phyloP scores from a whole-genome alignment of 2,797 vertebrate genomes.

The Rhinoraja longicauda region DNA sequence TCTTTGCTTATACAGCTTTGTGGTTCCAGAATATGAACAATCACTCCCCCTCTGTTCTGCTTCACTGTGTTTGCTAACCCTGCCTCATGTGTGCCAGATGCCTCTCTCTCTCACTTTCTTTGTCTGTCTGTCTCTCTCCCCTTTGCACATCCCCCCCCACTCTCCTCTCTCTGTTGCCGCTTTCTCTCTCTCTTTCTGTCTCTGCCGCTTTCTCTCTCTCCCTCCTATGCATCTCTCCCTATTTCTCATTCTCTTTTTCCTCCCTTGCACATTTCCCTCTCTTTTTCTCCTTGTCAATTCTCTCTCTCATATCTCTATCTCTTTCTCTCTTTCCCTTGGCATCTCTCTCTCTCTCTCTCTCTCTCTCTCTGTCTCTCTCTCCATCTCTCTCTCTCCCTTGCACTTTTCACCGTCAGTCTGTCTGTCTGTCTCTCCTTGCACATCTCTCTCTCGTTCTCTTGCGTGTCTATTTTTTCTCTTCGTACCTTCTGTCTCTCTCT shows the following conservation, averaged over 20 bases:
- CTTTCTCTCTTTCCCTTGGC: background rate
- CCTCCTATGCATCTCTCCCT: background rate
- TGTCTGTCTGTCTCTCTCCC: background rate
- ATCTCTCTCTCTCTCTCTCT: background rate
- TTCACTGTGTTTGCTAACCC: too few relatives aligned
- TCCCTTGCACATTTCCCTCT: background rate
- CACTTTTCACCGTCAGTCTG: too few relatives aligned
- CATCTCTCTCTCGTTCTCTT: too few relatives aligned
- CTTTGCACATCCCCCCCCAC: background rate
- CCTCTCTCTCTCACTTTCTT: too few relatives aligned
- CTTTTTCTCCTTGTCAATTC: background rate
- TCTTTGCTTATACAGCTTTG: constrained; percentile 13
- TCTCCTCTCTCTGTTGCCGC: background rate
- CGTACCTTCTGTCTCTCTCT: too few relatives aligned
- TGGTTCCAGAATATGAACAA: background rate
- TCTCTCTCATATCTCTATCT: background rate
- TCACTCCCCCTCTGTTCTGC: too few relatives aligned
- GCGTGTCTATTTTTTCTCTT: too few relatives aligned
- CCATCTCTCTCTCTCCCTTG: background rate
- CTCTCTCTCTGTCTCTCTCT: too few relatives aligned
- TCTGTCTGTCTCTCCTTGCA: too few relatives aligned
- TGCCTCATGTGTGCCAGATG: too few relatives aligned
- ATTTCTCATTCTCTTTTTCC: background rate
- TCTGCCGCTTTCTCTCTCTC: background rate
- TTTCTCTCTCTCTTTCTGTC: background rate